Base-by-base conservation (phyloP, 2,888 invertebrate species). In the Lithophane leautieri region DNA sequence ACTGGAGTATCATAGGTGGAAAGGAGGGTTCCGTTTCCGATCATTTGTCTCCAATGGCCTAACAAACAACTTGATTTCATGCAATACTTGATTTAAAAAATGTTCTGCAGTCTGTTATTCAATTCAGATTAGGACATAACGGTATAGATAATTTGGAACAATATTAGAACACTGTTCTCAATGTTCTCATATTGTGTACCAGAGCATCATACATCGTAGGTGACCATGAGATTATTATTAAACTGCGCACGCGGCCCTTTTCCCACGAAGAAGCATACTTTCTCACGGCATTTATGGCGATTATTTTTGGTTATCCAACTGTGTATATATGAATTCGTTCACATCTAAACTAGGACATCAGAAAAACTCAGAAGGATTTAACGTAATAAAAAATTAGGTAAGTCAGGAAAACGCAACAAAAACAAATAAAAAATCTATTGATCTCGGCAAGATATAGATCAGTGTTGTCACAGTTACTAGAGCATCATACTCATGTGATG, bases 381-480 rank as follows among this genome's bases (percentile, higher is more conserved):
- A 50, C 44, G 22, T 52, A 65, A 25, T 16, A 69, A 65, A 68
- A 80, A 58, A 16, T 71, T 52, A 54, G 56, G 44, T 63, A 65
- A 40, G 19, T 25, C 4, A 34, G 12, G 50, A 52, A 66, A 63
- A 28, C 22, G 28, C 12, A 34, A n/a, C 14, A 54, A 19, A 44
- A 16, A 25, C 28, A 42, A 44, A 47, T 9, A 34, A 47, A 52
- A 52, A 44, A 56, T 50, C 14, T 19, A 42, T 56, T 50, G 54
- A 44, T 34, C 25, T 19, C 34, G 1, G 14, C 22, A 56, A 44
- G 16, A 34, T 42, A 16, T 16, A 28, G 44, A 78, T 34, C 19
- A 25, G 3, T 54, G 25, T 81, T 81, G 60, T 22, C 68, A 81
- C 16, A 68, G 50, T 60, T 80, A 81, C 70, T 54, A 81, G 58